Conservation (phyloP, 2,888 invertebrate genomes). For the Apamea sordens region DNA sequence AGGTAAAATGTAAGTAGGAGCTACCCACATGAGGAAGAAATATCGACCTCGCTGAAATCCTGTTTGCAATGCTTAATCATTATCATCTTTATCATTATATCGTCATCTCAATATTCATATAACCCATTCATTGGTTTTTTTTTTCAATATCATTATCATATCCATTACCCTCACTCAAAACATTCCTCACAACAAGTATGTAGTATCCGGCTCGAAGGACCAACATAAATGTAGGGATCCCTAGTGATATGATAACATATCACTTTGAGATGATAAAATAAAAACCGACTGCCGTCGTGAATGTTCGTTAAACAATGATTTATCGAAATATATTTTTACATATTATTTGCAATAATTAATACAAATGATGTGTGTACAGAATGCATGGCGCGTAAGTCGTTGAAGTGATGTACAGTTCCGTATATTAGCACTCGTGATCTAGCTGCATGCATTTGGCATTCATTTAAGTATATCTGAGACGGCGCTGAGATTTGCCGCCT, state of each 20-base stretch:
- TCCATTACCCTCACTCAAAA: not conserved
- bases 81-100: not conserved
- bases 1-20: not conserved
- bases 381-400: too few relatives aligned
- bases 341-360: too few relatives aligned
- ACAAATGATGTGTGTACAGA: too few relatives aligned
- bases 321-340: too few relatives aligned
- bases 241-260: too few relatives aligned
- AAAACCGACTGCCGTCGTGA: too few relatives aligned
- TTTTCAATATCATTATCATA: not conserved
- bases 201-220: too few relatives aligned
- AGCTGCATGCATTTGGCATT: not conserved
- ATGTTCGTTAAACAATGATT: too few relatives aligned
- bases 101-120: not conserved
- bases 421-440: constrained; percentile 8
- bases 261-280: too few relatives aligned
- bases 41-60: not conserved
- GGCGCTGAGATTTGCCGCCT: not conserved
- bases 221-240: too few relatives aligned
- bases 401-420: too few relatives aligned
- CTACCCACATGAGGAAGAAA: not conserved
- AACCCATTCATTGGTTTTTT: not conserved
- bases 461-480: not conserved
- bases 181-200: not conserved
- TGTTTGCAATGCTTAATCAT: not conserved